A percentile compares a stretch with the other conserved stretches of the same genome.
Conservation (phyloP, 2,113 vertebrate genomes). For the Nettapus auritus region DNA sequence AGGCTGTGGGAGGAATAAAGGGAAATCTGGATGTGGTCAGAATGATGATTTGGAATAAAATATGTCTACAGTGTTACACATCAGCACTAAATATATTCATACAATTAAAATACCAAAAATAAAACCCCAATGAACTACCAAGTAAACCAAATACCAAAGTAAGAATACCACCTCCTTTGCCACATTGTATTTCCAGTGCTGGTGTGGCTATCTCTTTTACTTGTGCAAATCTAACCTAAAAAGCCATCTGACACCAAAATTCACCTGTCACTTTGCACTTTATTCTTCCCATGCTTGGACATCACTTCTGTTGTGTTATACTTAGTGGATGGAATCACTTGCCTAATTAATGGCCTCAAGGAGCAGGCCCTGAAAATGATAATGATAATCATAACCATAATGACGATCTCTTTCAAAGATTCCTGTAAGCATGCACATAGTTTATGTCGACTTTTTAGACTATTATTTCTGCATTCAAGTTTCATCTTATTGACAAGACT, state of each 20-base stretch:
- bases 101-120: background rate
- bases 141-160: background rate
- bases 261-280: background rate
- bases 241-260: background rate
- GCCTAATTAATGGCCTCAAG: background rate
- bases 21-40: background rate
- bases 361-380: background rate
- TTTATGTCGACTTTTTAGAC: background rate
- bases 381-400: too few relatives aligned
- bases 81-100: background rate
- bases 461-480: background rate
- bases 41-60: background rate
- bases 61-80: background rate
- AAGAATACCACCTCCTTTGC: background rate
- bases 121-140: background rate
- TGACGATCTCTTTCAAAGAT: background rate
- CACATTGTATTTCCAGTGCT: background rate
- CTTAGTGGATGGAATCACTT: background rate
- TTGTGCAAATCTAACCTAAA: background rate
- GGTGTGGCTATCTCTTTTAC: background rate
- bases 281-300: background rate
- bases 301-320: background rate
- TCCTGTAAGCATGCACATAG: accelerated
- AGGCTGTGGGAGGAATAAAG: background rate
- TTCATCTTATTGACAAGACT: conserved; percentile 16